A percentile compares a stretch with the other conserved stretches of the same genome.
Conservation (phyloP, 2,888 invertebrate genomes). For the Lithosia quadra region DNA sequence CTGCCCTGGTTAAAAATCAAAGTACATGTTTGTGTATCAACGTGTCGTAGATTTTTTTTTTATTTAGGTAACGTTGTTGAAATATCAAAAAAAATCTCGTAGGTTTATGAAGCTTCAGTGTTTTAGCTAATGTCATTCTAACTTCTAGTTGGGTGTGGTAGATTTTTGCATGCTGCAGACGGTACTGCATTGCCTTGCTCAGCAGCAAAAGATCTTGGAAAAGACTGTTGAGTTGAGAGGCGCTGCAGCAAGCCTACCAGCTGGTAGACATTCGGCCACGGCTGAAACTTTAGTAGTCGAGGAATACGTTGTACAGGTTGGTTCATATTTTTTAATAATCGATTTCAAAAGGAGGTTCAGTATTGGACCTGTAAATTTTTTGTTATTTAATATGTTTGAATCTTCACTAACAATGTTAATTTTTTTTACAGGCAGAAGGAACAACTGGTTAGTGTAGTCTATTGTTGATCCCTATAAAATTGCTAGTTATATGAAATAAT, state of each 20-base stretch:
- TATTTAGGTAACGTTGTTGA: too few relatives aligned
- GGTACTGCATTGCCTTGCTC: slow-evolving; percentile 90
- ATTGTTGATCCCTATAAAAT: too few relatives aligned
- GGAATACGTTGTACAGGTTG: slow-evolving; percentile 78
- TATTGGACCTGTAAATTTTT: too few relatives aligned
- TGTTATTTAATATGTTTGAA: background rate
- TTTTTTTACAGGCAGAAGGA: slow-evolving; percentile 12
- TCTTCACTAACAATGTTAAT: background rate
- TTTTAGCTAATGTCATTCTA: background rate
- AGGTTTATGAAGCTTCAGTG: too few relatives aligned
- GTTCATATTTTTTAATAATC: background rate
- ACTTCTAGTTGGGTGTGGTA: slow-evolving; percentile 89
- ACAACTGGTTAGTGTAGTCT: background rate
- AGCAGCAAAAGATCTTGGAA: slow-evolving; percentile 85
- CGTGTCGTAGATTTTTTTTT: too few relatives aligned
- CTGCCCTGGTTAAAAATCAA: too few relatives aligned
- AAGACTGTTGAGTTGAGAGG: slow-evolving; percentile 88
- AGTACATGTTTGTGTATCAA: too few relatives aligned
- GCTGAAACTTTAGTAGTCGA: slow-evolving; percentile 67
- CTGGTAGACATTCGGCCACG: slow-evolving; percentile 50
- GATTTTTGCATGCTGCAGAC: slow-evolving; percentile 93
- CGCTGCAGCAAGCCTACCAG: slow-evolving; percentile 67
- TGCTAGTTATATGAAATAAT: too few relatives aligned
- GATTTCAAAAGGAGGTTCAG: too few relatives aligned
- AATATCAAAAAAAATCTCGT: too few relatives aligned